Percentiles rank a stretch among this genome's conserved stretches.
These are phyloP conservation scores for Drosophila infuscata DNA, from an alignment of 2,888 invertebrate genomes.

Conservation along the genomic window DNA sequence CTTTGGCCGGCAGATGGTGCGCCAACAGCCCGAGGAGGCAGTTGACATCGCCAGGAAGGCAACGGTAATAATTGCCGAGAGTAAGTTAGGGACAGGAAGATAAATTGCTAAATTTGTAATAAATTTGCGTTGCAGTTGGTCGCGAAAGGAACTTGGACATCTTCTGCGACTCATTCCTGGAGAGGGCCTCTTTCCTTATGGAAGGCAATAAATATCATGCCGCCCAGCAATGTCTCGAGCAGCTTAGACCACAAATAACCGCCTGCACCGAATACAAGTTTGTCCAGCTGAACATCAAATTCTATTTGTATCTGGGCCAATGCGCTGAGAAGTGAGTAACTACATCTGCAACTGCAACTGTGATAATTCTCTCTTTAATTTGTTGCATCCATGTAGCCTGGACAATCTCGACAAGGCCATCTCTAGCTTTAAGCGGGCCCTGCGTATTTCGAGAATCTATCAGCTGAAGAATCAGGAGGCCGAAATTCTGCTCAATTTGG, in stretches of 20 bases:
- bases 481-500: constrained; percentile 64
- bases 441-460: constrained; percentile 59
- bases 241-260: constrained; percentile 55
- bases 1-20: constrained; percentile 55
- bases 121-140: constrained; percentile 57
- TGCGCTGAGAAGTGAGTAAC: constrained; percentile 63
- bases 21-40: constrained; percentile 60
- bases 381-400: constrained; percentile 37
- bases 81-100: constrained; percentile 47
- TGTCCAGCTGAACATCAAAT: constrained; percentile 61
- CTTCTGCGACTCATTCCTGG: constrained; percentile 66
- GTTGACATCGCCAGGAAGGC: constrained; percentile 65
- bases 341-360: no score
- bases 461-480: constrained; percentile 63
- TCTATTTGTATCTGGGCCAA: constrained; percentile 59
- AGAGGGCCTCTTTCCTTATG: constrained; percentile 67
- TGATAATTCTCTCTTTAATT: neutral
- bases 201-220: constrained; percentile 60
- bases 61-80: constrained; percentile 63
- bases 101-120: neutral
- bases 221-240: constrained; percentile 65
- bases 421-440: constrained; percentile 55
- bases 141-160: constrained; percentile 64
- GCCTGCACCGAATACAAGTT: constrained; percentile 50
- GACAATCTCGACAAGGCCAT: constrained; percentile 56